These are phyloP conservation scores for Nerophis ophidion DNA, from an alignment of 2,113 vertebrate genomes.

Conservation along the genomic window DNA sequence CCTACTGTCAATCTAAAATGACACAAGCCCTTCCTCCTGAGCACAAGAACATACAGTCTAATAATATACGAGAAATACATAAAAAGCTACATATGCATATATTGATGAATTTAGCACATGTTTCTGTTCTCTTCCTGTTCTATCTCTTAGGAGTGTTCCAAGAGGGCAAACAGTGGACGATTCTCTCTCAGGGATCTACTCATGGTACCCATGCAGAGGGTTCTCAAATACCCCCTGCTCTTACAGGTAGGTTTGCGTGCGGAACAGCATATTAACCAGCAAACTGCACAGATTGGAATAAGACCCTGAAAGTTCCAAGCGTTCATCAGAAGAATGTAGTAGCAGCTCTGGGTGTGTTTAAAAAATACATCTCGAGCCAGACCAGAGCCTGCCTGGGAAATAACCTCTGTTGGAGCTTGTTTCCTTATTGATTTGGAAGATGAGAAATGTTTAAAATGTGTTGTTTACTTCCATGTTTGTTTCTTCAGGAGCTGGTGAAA, in stretches of 20 bases:
- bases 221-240: conserved; percentile 88
- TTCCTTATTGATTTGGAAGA: no score
- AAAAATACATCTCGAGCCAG: no score
- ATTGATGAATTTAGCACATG: neutral
- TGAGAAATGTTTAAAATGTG: neutral
- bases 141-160: conserved; percentile 81
- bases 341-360: no score
- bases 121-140: neutral
- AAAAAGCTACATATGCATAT: neutral
- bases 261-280: neutral
- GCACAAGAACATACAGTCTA: no score
- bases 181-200: conserved; percentile 86
- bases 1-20: no score
- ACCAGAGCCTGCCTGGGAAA: no score
- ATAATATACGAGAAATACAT: no score
- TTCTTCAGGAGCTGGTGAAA: conserved; percentile 80
- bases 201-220: conserved; percentile 92
- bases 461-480: conserved; percentile 3
- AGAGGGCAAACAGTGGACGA: conserved; percentile 84
- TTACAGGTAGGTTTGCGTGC: conserved; percentile 47
- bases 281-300: no score
- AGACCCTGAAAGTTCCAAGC: no score
- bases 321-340: no score
- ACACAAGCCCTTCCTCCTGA: no score
- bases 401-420: no score